Evolutionary conservation across 1,140 invertebrate genomes (phyloP).

Genomic region (Galleria mellonella): DNA sequence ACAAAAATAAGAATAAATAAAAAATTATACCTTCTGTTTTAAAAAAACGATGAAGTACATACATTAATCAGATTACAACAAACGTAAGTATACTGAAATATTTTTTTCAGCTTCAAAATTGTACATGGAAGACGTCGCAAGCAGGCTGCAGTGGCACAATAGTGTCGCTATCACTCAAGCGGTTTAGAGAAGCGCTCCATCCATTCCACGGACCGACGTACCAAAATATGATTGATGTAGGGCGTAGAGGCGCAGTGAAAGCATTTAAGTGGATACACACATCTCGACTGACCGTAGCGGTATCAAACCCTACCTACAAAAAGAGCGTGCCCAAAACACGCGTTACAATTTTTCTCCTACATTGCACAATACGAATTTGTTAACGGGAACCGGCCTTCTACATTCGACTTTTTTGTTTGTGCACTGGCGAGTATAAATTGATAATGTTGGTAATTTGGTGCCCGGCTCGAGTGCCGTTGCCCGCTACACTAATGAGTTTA

Average conservation of each 20-base stretch:
- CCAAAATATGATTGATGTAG: constrained; percentile 43
- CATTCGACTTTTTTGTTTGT: constrained; percentile 70
- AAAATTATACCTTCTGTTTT: too few species aligned
- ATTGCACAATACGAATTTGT: constrained; percentile 72
- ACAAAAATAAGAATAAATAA: too few species aligned
- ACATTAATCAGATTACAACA: too few species aligned
- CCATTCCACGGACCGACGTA: constrained; percentile 12
- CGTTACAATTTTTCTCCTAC: constrained; percentile 68
- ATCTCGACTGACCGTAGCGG: constrained; percentile 38
- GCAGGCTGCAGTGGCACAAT: too few species aligned
- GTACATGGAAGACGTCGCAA: too few species aligned
- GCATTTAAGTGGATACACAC: constrained; percentile 37
- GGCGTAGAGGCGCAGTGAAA: constrained; percentile 43
- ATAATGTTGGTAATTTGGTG: constrained; percentile 73
- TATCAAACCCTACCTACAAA: constrained; percentile 49
- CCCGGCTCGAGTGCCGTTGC: constrained; percentile 60
- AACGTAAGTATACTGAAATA: too few species aligned
- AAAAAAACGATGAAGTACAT: too few species aligned
- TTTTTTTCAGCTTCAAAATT: too few species aligned
- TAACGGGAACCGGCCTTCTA: constrained; percentile 68
- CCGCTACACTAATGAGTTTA: constrained; percentile 70
- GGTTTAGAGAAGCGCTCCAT: neutral
- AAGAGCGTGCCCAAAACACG: constrained; percentile 43
- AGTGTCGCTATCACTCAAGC: too few species aligned
- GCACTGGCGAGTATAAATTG: constrained; percentile 63